These are phyloP conservation scores for Acyrthosiphon pisum DNA, from an alignment of 1,140 invertebrate species.

Conservation along the genomic window DNA sequence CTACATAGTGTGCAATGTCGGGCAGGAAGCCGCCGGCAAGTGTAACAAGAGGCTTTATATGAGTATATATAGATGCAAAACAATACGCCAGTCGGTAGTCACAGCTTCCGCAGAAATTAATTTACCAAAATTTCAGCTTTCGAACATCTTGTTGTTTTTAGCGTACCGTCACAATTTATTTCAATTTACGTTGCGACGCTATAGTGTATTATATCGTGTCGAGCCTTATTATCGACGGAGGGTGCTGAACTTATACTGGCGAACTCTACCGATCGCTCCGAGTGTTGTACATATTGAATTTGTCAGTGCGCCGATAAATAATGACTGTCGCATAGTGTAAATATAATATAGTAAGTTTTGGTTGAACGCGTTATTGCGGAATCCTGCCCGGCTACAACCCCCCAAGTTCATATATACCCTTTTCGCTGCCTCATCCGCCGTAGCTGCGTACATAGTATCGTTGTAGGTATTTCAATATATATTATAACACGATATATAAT, in stretches of 20 bases:
- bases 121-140: neutral
- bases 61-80: too few species aligned
- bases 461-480: slow-evolving; percentile 3
- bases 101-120: neutral
- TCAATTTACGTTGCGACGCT: neutral
- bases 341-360: slow-evolving; percentile 3
- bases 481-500: neutral
- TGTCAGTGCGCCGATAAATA: slow-evolving; percentile 1
- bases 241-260: neutral
- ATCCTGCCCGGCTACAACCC: neutral
- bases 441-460: neutral
- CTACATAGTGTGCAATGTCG: too few species aligned
- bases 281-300: neutral
- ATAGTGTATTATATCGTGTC: neutral
- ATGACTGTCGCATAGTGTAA: neutral
- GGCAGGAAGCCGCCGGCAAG: too few species aligned
- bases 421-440: neutral
- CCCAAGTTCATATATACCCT: neutral
- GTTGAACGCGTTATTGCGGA: slow-evolving; percentile 12
- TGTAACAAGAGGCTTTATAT: too few species aligned
- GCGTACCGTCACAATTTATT: neutral
- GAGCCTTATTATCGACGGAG: neutral
- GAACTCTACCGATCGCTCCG: neutral
- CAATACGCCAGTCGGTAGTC: too few species aligned
- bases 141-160: too few species aligned